These are phyloP conservation scores for Tenualosa thibaudeaui DNA, from an alignment of 2,797 vertebrate species.

Conservation along the genomic window DNA sequence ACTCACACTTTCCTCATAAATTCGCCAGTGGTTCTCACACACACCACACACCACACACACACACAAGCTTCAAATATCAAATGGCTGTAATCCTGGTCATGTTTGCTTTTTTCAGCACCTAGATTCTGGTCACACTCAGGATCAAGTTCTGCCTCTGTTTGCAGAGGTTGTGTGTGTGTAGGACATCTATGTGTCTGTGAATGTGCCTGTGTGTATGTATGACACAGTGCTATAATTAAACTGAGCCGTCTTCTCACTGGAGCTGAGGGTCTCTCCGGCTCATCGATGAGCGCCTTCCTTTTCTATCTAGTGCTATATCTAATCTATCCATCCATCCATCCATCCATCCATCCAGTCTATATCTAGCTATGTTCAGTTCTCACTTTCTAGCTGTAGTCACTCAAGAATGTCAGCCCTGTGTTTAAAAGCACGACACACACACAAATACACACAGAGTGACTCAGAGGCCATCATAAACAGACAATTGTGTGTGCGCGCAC, in stretches of 20 bases:
- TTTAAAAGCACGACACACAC: no score
- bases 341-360: no score
- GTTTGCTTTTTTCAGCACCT: neutral
- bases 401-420: no score
- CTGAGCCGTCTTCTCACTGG: neutral
- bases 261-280: no score
- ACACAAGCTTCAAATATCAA: neutral
- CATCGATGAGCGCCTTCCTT: no score
- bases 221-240: no score
- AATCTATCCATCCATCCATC: no score
- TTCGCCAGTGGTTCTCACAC: neutral
- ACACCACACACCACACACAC: slow-evolving; percentile 13
- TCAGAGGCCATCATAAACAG: no score
- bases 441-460: no score
- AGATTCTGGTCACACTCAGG: slow-evolving; percentile 2
- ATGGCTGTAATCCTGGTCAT: neutral
- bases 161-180: neutral
- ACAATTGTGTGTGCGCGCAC: neutral
- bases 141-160: neutral
- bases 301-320: no score
- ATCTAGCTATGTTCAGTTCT: no score
- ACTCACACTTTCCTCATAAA: neutral
- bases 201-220: neutral
- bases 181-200: neutral
- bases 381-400: no score